Conservation (phyloP, 2,888 invertebrate genomes). For the Steromphala cineraria region DNA sequence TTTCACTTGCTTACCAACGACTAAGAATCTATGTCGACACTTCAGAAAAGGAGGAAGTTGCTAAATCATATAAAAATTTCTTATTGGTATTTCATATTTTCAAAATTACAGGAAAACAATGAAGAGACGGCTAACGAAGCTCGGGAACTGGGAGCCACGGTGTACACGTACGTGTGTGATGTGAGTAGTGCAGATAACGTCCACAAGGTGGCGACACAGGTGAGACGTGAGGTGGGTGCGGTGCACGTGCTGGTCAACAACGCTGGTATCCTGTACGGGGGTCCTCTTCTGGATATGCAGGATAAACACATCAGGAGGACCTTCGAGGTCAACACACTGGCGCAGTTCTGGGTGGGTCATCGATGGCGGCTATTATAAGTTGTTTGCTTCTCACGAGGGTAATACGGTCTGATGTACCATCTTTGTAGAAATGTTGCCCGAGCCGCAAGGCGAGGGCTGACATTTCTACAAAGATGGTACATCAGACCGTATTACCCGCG, state of each 20-base stretch:
- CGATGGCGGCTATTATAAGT: too few relatives aligned
- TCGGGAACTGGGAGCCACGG: constrained; percentile 51
- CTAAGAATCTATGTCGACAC: too few relatives aligned
- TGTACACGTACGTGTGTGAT: constrained; percentile 59
- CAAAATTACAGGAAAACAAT: constrained; percentile 47
- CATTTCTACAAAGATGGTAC: too few relatives aligned
- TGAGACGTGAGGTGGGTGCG: constrained; percentile 54
- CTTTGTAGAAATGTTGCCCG: too few relatives aligned
- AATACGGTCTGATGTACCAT: too few relatives aligned
- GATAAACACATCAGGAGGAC: constrained; percentile 58
- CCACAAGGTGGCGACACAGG: constrained; percentile 43
- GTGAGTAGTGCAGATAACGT: constrained; percentile 58
- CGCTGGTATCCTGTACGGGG: constrained; percentile 65
- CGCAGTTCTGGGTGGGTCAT: constrained; percentile 63
- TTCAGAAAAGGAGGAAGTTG: too few relatives aligned
- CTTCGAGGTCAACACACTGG: constrained; percentile 64
- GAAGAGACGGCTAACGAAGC: constrained; percentile 57
- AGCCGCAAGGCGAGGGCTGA: too few relatives aligned
- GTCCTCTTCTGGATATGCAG: constrained; percentile 49
- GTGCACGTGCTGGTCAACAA: constrained; percentile 60
- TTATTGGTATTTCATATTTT: too few relatives aligned
- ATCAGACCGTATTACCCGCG: too few relatives aligned
- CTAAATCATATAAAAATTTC: too few relatives aligned
- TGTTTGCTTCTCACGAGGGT: too few relatives aligned
- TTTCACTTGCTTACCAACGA: too few relatives aligned